Evolutionary conservation across 2,113 vertebrate genomes (phyloP), one percentile per base, ranked within the genome.

Genomic region (Henicopernis longicauda): DNA sequence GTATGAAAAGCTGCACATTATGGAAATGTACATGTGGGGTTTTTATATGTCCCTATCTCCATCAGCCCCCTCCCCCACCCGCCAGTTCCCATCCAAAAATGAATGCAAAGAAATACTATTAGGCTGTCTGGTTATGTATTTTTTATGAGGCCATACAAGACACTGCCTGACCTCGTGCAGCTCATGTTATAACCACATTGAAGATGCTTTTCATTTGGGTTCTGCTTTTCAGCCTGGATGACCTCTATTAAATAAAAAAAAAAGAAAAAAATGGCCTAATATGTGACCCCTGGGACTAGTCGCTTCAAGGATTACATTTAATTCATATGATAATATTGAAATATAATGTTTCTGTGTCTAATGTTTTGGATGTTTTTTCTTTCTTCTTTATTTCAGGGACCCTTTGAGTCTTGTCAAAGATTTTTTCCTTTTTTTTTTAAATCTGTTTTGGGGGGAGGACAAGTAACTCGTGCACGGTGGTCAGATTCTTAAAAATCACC

Each of bases 101-200:
- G 98, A 98, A 98, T 98, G 98, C 98, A 98, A 97, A 98, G 98
- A 98, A 98, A 98, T 98, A 98, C 98, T 98, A 98, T 98, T 98
- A 98, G 98, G 96, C 98, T 98, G 98, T 98, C 98, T 98, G 98
- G 98, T 98, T 98, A 98, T 98, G 98, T 98, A 98, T 98, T 98
- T 98, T 98, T 98, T 98, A 98, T 98, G 98, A 98, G 98, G 97
- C 98, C 98, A 98, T 98, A 98, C 98, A 98, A 98, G 98, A 98
- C 95, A 97, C 98, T 98, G 98, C 97, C 98, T 98, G 98, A 98
- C 98, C 98, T 98, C 97, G 98, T 97, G 97, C 97, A 97, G 98
- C 98, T 98, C 98, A 95, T 97, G 98, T 98, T 98, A 98, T 98
- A 98, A 98, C 98, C 98, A 98, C 98, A 98, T 93, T 98, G 98